Evolutionary conservation across 2,797 vertebrate genomes (phyloP), one percentile per base, ranked within the genome.

Genomic region (Coregonus ussuriensis): DNA sequence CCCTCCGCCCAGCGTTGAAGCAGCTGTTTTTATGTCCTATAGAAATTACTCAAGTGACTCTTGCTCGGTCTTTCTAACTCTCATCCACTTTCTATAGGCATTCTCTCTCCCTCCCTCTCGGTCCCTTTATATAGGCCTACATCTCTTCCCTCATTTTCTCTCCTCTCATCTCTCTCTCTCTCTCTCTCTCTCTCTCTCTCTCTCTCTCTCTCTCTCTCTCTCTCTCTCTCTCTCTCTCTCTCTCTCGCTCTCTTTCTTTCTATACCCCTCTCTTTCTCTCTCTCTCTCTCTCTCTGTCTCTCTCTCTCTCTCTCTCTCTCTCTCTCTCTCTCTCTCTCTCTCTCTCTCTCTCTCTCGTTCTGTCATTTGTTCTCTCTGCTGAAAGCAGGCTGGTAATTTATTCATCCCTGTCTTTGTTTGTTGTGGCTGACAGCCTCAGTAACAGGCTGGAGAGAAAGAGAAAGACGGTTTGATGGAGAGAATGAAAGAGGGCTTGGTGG

Each of bases 371-470:
- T 47, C 9, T 47, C 41, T 47, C 41, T 47, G 41, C 41, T 74
- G 77, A 88, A 88, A 87, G 85, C 84, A 89, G 82, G 79, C 73
- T 3, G 80, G 81, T 91, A 89, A 92, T 92, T 89, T 91, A 93
- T 94, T 93, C 93, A 91, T 91, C 83, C 81, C 81, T 71, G 78
- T 76, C 87, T 91, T 91, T 92, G 91, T 92, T 79, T 83, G 85
- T 79, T 80, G 79, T 89, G 86, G 85, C 88, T 85, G 89, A 89
- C 90, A 89, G 89, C 88, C 87, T 78, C 82, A 83, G 81, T 85
- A 91, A 92, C 89, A 88, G 87, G 83, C 88, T 85, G 85, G 31
- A 76, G 89, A 89, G 84, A 91, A 47, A 47, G 41, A 47, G 41
- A 47, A 47, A 47, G 7, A 11, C 0, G 41, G 41, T 13, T 47